phyloP scores from a whole-genome alignment of 2,797 vertebrate species.

The Phalloptychus januarius region DNA sequence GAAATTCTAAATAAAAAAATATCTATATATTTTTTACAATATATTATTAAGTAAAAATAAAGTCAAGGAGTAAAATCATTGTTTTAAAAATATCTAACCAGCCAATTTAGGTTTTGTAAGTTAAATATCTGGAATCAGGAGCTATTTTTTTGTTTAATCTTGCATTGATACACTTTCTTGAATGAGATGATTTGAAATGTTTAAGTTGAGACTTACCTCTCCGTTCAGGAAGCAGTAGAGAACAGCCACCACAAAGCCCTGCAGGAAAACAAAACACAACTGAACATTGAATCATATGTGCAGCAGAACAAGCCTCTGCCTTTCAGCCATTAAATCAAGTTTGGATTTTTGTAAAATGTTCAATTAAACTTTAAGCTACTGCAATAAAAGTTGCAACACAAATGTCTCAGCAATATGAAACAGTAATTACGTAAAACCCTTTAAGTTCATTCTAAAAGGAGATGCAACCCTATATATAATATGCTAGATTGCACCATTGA shows the following conservation, averaged over 20 bases:
- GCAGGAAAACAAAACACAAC: slow-evolving; percentile 22
- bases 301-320: background rate
- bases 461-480: background rate
- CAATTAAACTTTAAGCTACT: background rate
- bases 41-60: background rate
- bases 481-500: background rate
- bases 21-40: background rate
- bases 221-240: slow-evolving; percentile 98
- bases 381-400: background rate
- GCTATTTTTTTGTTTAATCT: background rate
- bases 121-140: background rate
- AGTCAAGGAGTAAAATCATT: background rate
- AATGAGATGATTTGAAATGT: background rate
- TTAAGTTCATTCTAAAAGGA: background rate
- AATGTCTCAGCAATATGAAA: background rate
- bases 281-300: background rate
- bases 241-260: slow-evolving; percentile 97
- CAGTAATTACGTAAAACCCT: background rate
- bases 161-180: background rate
- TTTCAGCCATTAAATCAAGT: background rate
- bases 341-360: background rate
- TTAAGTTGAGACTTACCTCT: slow-evolving; percentile 86
- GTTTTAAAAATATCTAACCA: background rate
- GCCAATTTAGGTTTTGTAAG: background rate
- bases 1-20: background rate